Conservation (phyloP, 2,797 vertebrate species). For the Sebastes flavidus region DNA sequence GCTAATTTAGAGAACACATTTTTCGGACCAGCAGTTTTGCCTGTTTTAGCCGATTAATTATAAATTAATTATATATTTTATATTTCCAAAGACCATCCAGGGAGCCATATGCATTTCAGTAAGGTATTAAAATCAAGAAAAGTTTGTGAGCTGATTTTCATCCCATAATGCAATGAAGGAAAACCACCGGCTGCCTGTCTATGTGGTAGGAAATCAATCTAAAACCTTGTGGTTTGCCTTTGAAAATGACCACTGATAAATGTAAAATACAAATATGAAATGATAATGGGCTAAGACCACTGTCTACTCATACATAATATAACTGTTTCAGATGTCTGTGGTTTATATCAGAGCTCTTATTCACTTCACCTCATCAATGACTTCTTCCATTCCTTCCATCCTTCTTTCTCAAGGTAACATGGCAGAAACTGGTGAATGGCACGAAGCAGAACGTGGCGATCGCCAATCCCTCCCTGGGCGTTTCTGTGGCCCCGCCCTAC, state of each 20-base stretch:
- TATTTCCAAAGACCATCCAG: not conserved
- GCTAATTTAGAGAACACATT: too few species aligned
- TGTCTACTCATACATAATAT: not conserved
- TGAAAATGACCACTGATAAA: not conserved
- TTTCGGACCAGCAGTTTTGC: not conserved
- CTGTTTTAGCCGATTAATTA: not conserved
- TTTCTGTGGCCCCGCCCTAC: slow-evolving; percentile 91
- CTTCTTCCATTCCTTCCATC: not conserved
- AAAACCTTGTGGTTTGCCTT: not conserved
- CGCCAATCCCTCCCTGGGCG: slow-evolving; percentile 92
- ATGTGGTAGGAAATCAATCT: not conserved
- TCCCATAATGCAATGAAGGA: not conserved
- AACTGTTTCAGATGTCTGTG: not conserved
- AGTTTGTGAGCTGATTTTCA: too few species aligned
- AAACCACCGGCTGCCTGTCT: not conserved
- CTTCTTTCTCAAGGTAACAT: slow-evolving; percentile 82
- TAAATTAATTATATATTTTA: not conserved
- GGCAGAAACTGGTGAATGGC: slow-evolving; percentile 95
- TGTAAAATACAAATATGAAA: not conserved
- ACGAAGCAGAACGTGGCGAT: slow-evolving; percentile 96
- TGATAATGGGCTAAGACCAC: not conserved
- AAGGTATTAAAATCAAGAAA: not conserved
- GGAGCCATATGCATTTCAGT: not conserved
- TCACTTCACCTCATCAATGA: not conserved
- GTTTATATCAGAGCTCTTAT: not conserved